These are phyloP conservation scores for Odontothrips loti DNA, from an alignment of 2,888 invertebrate genomes.

Conservation along the genomic window DNA sequence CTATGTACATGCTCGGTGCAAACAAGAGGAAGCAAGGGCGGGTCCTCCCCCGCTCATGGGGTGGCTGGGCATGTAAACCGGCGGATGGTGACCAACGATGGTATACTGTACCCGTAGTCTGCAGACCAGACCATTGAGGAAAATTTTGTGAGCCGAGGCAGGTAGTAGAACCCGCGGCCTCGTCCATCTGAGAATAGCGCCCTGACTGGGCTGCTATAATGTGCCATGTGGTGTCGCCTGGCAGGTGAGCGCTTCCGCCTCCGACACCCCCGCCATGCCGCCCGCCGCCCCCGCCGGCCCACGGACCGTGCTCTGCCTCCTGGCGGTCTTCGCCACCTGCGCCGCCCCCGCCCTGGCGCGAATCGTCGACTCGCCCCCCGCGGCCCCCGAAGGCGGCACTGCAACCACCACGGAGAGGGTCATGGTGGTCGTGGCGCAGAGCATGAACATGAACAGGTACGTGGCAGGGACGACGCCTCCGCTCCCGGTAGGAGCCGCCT, in stretches of 20 bases:
- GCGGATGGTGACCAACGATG: too few species aligned
- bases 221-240: too few species aligned
- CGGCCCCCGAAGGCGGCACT: neutral
- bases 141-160: too few species aligned
- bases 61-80: too few species aligned
- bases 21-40: too few species aligned
- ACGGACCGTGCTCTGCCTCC: neutral
- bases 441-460: neutral
- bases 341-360: neutral
- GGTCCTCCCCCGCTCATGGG: too few species aligned
- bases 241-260: neutral
- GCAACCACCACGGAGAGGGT: slow-evolving; percentile 9
- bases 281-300: neutral
- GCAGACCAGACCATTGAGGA: too few species aligned
- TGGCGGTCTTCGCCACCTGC: neutral
- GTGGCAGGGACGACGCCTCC: neutral
- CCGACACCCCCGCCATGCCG: neutral
- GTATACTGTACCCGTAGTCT: too few species aligned
- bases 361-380: neutral
- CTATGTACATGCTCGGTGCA: too few species aligned
- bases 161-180: too few species aligned
- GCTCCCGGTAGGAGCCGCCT: neutral
- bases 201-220: too few species aligned
- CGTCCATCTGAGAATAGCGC: too few species aligned
- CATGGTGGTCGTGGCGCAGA: neutral